Evolutionary conservation across 2,888 invertebrate species (phyloP).

Genomic region (Idaea straminata): DNA sequence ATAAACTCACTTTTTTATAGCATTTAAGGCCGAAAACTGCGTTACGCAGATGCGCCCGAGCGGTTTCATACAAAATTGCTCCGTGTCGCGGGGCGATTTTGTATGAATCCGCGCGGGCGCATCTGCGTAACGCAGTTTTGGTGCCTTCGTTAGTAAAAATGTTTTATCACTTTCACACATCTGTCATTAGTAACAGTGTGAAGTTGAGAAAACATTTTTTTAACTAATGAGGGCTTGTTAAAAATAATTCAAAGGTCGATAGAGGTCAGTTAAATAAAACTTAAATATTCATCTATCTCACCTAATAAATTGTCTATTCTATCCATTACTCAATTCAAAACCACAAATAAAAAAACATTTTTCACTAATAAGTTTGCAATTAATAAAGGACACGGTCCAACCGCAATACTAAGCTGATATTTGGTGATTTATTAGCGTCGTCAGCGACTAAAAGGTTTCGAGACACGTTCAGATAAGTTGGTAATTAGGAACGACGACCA

Average conservation of each 20-base stretch:
- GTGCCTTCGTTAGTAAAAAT: no score
- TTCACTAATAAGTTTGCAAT: conserved; percentile 51
- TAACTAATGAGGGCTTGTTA: neutral
- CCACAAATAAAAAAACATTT: neutral
- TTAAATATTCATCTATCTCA: neutral
- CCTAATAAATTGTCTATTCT: conserved; percentile 9
- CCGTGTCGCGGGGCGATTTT: no score
- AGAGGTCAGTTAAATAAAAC: neutral
- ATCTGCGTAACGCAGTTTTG: no score
- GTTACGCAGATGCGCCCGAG: no score
- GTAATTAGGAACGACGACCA: conserved; percentile 74
- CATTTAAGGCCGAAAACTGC: no score
- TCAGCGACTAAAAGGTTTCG: conserved; percentile 70
- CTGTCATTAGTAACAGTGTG: no score
- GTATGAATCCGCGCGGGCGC: no score
- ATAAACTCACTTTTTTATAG: no score
- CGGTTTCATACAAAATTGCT: no score
- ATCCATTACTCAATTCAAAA: conserved; percentile 33
- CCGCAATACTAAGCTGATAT: conserved; percentile 51
- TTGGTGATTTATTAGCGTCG: conserved; percentile 70
- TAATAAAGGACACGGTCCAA: conserved; percentile 48
- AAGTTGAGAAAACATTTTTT: no score
- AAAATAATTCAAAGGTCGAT: neutral
- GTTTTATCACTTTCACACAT: no score
- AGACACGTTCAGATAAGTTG: conserved; percentile 62